phyloP scores from a whole-genome alignment of 1,140 invertebrate genomes.

The Drosophila truncata region DNA sequence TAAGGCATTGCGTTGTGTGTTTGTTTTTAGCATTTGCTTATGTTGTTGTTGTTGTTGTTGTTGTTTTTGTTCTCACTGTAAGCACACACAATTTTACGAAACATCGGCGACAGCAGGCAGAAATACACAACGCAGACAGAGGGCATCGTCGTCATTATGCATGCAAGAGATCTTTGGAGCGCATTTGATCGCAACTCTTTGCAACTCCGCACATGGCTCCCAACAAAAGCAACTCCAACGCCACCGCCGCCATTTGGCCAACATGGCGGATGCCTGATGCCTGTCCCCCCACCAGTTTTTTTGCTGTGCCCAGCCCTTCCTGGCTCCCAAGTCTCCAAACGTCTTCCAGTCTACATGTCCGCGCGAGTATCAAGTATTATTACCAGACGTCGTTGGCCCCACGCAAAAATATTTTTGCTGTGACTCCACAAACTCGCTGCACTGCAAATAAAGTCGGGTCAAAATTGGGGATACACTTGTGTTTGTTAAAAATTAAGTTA shows the following conservation, averaged over 20 bases:
- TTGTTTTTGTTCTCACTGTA: conserved; percentile 22
- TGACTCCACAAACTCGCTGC: conserved; percentile 45
- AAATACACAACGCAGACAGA: conserved; percentile 16
- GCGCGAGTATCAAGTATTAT: conserved; percentile 33
- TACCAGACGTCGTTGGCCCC: conserved; percentile 56
- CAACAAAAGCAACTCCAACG: conserved; percentile 33
- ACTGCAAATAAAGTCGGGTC: conserved; percentile 1
- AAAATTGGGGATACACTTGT: not conserved
- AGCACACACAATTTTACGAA: conserved; percentile 63
- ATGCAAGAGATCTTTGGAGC: conserved; percentile 63
- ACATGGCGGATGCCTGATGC: conserved; percentile 55
- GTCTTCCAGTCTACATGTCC: conserved; percentile 21
- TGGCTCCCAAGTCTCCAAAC: conserved; percentile 2
- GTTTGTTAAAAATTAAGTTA: not conserved
- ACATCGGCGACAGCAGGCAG: conserved; percentile 42
- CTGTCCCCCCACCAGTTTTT: not conserved
- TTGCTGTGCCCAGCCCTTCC: conserved; percentile 5
- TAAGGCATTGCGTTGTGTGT: conserved; percentile 58
- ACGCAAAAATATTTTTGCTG: conserved; percentile 73
- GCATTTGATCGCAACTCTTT: conserved; percentile 52
- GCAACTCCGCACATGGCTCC: conserved; percentile 47
- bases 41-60: conserved; percentile 23
- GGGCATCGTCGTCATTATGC: conserved; percentile 63
- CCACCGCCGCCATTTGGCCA: conserved; percentile 55
- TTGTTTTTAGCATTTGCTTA: conserved; percentile 70